Percentiles rank a stretch among this genome's conserved stretches.
phyloP scores from a whole-genome alignment of 2,888 invertebrate species.

The Agonopterix heracliana region DNA sequence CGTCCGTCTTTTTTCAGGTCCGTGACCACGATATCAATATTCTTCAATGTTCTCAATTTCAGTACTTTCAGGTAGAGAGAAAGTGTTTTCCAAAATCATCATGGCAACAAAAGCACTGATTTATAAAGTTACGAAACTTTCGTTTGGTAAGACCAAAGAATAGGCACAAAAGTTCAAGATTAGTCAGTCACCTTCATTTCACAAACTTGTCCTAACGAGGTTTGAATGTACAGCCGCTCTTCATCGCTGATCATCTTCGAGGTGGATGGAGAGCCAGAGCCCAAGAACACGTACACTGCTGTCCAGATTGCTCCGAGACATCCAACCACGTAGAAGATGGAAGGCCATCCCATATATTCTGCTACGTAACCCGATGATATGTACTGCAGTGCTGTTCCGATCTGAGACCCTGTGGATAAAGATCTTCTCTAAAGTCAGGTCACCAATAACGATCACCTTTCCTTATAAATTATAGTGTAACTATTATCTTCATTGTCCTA shows the following conservation, averaged over 20 bases:
- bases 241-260: slow-evolving; percentile 76
- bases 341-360: slow-evolving; percentile 83
- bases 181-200: not conserved
- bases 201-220: slow-evolving; percentile 40
- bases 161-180: too few species aligned
- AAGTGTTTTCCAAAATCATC: too few species aligned
- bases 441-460: too few species aligned
- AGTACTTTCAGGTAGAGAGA: too few species aligned
- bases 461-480: too few species aligned
- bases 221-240: slow-evolving; percentile 82
- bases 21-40: too few species aligned
- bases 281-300: slow-evolving; percentile 76
- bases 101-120: too few species aligned
- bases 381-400: slow-evolving; percentile 86
- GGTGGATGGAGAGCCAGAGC: slow-evolving; percentile 80
- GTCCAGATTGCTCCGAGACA: slow-evolving; percentile 78
- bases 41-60: too few species aligned
- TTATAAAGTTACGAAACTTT: too few species aligned
- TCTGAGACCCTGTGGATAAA: slow-evolving; percentile 77
- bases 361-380: slow-evolving; percentile 83
- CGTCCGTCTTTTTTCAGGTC: too few species aligned
- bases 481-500: too few species aligned
- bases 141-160: too few species aligned
- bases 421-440: not conserved
- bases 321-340: slow-evolving; percentile 86